A percentile compares a stretch with the other conserved stretches of the same genome.
Evolutionary conservation across 2,888 invertebrate species (phyloP).

Genomic region (Argyra leucocephala): DNA sequence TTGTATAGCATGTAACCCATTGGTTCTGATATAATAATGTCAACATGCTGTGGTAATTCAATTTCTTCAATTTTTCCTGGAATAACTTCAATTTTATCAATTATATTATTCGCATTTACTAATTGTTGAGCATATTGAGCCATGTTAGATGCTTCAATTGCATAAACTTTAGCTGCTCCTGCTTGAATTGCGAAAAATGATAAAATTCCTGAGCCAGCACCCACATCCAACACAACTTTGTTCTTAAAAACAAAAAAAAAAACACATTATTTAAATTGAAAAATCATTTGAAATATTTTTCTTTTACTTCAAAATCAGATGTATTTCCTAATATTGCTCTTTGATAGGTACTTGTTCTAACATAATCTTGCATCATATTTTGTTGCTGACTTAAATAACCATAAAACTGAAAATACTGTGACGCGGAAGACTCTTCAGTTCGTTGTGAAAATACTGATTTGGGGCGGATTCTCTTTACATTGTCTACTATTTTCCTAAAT

Average conservation of each 20-base stretch:
- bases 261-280: slow-evolving; percentile 7
- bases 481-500: slow-evolving; percentile 41
- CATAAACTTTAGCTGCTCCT: slow-evolving; percentile 92
- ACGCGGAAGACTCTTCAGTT: slow-evolving; percentile 95
- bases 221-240: slow-evolving; percentile 92
- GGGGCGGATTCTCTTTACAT: slow-evolving; percentile 41
- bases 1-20: slow-evolving; percentile 99
- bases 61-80: slow-evolving; percentile 99
- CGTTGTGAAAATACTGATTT: slow-evolving; percentile 84
- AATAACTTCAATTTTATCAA: slow-evolving; percentile 81
- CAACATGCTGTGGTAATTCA: slow-evolving; percentile 86
- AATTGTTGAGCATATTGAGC: slow-evolving; percentile 88
- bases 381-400: slow-evolving; percentile 98
- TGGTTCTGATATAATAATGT: slow-evolving; percentile 96
- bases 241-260: too few relatives aligned
- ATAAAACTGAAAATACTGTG: slow-evolving; percentile 99
- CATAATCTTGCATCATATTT: slow-evolving; percentile 99
- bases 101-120: slow-evolving; percentile 80
- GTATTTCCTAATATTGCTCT: slow-evolving; percentile 89
- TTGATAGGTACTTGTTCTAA: slow-evolving; percentile 96
- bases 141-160: slow-evolving; percentile 99
- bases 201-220: slow-evolving; percentile 95
- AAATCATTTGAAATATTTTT: background rate
- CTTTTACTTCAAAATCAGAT: slow-evolving; percentile 66
- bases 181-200: slow-evolving; percentile 98